These are phyloP conservation scores for Ploceus nigricollis DNA, from an alignment of 2,113 vertebrate species.

Conservation along the genomic window DNA sequence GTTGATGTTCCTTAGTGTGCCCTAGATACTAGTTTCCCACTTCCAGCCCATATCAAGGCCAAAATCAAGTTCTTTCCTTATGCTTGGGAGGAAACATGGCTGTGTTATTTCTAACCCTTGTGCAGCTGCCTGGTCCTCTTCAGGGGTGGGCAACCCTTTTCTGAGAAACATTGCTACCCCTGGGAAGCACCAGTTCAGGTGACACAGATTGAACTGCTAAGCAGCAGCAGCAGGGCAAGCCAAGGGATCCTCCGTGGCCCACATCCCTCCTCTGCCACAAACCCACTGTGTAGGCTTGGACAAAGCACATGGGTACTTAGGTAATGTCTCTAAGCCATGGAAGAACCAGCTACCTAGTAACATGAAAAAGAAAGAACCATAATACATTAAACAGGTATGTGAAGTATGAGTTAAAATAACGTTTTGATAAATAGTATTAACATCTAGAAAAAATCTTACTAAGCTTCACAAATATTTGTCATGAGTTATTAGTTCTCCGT, in stretches of 20 bases:
- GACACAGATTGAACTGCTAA: neutral
- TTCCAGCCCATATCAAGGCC: neutral
- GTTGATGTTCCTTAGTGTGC: fast-evolving
- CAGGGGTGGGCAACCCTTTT: neutral
- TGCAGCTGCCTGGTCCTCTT: neutral
- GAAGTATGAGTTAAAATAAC: neutral
- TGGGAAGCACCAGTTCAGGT: neutral
- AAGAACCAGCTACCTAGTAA: neutral
- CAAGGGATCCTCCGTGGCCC: neutral
- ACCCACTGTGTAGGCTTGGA: fast-evolving
- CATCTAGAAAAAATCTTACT: neutral
- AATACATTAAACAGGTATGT: neutral
- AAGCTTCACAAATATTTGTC: neutral
- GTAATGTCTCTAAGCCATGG: neutral
- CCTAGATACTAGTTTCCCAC: neutral
- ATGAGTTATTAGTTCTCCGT: neutral
- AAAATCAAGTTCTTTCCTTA: neutral
- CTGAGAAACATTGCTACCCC: fast-evolving
- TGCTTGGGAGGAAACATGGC: fast-evolving
- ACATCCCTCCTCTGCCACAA: neutral
- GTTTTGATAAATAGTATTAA: neutral
- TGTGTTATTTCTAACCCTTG: neutral
- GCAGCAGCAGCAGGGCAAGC: neutral
- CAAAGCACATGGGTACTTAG: neutral
- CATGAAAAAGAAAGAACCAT: neutral